Conservation (phyloP, 2,888 invertebrate genomes). For the Orthonychiurus folsomi region DNA sequence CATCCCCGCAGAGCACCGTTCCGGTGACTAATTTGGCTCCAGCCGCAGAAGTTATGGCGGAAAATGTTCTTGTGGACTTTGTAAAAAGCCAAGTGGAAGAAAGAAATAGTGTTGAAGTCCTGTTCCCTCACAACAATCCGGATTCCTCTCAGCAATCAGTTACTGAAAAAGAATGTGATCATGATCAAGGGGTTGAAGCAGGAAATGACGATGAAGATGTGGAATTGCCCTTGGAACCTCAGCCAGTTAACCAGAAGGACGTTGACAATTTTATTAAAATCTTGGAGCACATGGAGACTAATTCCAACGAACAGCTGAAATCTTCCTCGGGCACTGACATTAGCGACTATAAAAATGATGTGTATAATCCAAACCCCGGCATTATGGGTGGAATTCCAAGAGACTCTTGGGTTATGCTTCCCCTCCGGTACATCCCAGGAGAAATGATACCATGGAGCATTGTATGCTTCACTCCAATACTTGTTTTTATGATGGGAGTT, state of each 20-base stretch:
- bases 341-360: not conserved
- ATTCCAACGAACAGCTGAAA: no score
- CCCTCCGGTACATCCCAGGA: not conserved
- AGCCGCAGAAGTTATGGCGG: not conserved
- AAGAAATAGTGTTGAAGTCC: not conserved
- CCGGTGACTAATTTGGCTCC: no score
- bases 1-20: no score
- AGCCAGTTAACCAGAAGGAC: no score
- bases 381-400: not conserved
- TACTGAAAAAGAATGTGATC: not conserved
- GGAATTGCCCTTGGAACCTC: not conserved
- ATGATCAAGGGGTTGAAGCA: not conserved
- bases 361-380: not conserved
- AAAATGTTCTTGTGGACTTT: no score
- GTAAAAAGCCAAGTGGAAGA: no score
- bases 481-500: no score
- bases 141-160: no score
- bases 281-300: no score
- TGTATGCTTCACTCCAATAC: no score
- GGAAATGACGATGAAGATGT: not conserved
- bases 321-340: no score
- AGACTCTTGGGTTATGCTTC: constrained; percentile 4
- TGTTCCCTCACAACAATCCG: not conserved
- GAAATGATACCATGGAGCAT: not conserved
- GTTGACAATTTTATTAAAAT: no score